Evolutionary conservation across 2,888 invertebrate genomes (phyloP).

Genomic region (Deilephila porcellus): DNA sequence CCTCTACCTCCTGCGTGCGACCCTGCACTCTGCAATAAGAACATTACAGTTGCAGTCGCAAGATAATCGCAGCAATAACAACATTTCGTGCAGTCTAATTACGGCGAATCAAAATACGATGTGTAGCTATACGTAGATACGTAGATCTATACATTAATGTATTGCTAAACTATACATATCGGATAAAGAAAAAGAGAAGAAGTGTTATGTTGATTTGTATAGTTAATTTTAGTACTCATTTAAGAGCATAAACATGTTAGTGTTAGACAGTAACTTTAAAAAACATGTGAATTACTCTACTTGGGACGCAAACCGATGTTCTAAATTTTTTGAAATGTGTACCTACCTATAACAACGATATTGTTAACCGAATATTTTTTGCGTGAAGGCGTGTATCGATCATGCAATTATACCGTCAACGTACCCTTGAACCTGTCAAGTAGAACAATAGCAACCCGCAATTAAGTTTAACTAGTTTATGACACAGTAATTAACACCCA

Average conservation of each 20-base stretch:
- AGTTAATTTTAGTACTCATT: too few species aligned
- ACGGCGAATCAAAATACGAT: slow-evolving; percentile 51
- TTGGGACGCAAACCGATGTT: too few species aligned
- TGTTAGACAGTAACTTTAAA: too few species aligned
- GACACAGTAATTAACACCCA: slow-evolving; percentile 57
- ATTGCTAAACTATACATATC: not conserved
- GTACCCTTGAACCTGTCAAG: slow-evolving; percentile 68
- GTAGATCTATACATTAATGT: not conserved
- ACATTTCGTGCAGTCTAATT: slow-evolving; percentile 74
- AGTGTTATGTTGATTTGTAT: not conserved
- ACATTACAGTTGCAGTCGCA: slow-evolving; percentile 59
- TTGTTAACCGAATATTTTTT: not conserved
- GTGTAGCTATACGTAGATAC: not conserved
- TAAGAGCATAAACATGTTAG: too few species aligned
- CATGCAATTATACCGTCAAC: slow-evolving; percentile 35
- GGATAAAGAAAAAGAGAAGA: not conserved
- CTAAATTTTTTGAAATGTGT: too few species aligned
- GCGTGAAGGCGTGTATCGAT: not conserved
- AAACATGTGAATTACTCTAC: not conserved
- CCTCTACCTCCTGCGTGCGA: slow-evolving; percentile 26
- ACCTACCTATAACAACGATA: too few species aligned
- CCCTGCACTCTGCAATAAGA: slow-evolving; percentile 56
- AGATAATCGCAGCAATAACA: slow-evolving; percentile 71
- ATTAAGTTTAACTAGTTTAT: slow-evolving; percentile 57
- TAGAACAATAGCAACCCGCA: slow-evolving; percentile 45